These are phyloP conservation scores for Leptinotarsa texana DNA, from an alignment of 1,140 invertebrate species.

Conservation along the genomic window DNA sequence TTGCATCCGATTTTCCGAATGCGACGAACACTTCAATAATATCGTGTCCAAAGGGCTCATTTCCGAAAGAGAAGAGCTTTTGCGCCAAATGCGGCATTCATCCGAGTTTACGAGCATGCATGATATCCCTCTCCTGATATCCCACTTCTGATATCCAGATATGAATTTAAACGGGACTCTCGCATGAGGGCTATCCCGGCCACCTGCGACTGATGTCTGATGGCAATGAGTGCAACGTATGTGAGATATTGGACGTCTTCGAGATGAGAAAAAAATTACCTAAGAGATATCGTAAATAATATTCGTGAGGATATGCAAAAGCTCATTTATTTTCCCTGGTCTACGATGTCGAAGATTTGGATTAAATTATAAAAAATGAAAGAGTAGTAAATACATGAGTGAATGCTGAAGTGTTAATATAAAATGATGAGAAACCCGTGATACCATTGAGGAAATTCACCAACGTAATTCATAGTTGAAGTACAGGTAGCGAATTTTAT, in stretches of 20 bases:
- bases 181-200: conserved; percentile 29
- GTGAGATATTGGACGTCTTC: conserved; percentile 40
- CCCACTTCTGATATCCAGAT: conserved; percentile 34
- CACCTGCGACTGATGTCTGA: conserved; percentile 43
- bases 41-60: conserved; percentile 5
- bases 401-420: no score
- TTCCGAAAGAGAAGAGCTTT: conserved; percentile 4
- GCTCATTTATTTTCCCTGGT: not conserved
- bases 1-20: not conserved
- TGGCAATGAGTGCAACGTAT: conserved; percentile 35
- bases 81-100: conserved; percentile 35
- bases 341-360: not conserved
- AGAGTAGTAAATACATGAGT: no score
- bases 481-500: no score
- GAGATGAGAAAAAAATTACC: conserved; percentile 27
- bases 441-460: no score
- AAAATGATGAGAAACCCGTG: no score
- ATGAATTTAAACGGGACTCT: conserved; percentile 40
- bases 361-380: no score
- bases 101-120: conserved; percentile 32
- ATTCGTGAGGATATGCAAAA: not conserved
- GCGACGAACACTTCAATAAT: conserved; percentile 13
- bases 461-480: no score
- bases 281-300: conserved; percentile 10
- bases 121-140: conserved; percentile 8